These are phyloP conservation scores for Columba janthina DNA, from an alignment of 2,113 vertebrate species.

Conservation along the genomic window DNA sequence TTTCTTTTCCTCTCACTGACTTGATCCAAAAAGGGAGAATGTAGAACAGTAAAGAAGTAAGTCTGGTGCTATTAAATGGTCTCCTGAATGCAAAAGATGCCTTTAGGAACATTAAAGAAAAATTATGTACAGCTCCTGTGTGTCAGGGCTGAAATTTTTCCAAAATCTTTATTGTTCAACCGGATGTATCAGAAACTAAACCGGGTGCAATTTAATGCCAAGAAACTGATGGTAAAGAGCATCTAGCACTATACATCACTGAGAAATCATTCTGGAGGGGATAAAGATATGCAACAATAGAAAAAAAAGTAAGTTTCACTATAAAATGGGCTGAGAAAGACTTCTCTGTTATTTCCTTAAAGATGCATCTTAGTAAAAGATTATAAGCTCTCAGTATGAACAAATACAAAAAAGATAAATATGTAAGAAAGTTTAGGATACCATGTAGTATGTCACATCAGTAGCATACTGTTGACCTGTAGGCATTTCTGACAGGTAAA, in stretches of 20 bases:
- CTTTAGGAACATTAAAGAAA: conserved; percentile 32
- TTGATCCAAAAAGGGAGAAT: background rate
- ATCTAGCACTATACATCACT: conserved; percentile 28
- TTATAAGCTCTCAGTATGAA: background rate
- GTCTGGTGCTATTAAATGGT: conserved; percentile 7
- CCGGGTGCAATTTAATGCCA: background rate
- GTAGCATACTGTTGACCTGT: background rate
- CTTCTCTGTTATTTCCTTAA: conserved; percentile 14
- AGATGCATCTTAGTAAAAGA: conserved; percentile 7
- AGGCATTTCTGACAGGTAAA: background rate
- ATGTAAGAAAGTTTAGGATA: background rate
- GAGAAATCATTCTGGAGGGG: background rate
- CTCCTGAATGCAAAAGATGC: conserved; percentile 27
- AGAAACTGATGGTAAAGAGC: conserved; percentile 42
- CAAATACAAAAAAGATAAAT: background rate
- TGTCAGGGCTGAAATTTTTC: conserved; percentile 38
- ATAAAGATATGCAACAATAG: conserved; percentile 28
- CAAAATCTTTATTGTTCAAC: conserved; percentile 33
- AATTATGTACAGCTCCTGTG: conserved; percentile 47
- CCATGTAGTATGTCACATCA: background rate
- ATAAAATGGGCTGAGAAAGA: conserved; percentile 26
- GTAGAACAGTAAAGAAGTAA: background rate
- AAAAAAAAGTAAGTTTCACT: background rate
- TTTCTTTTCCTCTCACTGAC: background rate
- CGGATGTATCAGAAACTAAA: conserved; percentile 20